phyloP scores from a whole-genome alignment of 2,888 invertebrate species.

The Drosophila silvestris region DNA sequence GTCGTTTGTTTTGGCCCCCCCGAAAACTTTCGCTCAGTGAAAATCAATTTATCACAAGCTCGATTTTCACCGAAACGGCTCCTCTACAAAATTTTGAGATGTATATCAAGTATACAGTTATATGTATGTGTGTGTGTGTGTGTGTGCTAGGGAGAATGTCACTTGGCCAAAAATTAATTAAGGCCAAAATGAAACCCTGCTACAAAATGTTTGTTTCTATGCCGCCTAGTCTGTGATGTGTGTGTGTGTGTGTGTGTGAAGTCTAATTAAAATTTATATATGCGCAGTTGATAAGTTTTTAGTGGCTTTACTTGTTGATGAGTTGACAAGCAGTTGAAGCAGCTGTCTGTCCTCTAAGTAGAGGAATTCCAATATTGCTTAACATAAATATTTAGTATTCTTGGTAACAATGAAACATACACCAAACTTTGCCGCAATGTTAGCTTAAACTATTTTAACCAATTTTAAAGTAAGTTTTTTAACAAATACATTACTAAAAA shows the following conservation, averaged over 20 bases:
- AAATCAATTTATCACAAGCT: constrained; percentile 75
- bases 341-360: constrained; percentile 21
- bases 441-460: background rate
- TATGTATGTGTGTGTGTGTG: constrained; percentile 2
- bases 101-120: background rate
- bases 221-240: constrained; percentile 25
- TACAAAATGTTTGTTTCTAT: constrained; percentile 61
- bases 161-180: constrained; percentile 79
- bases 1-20: constrained; percentile 20
- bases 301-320: constrained; percentile 68
- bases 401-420: background rate
- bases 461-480: fast-evolving
- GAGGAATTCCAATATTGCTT: constrained; percentile 13
- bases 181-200: constrained; percentile 63
- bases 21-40: constrained; percentile 61
- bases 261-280: constrained; percentile 78
- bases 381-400: constrained; percentile 25
- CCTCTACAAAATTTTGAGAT: constrained; percentile 10
- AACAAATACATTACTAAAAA: background rate
- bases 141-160: constrained; percentile 50
- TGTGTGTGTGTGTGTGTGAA: constrained; percentile 30
- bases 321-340: constrained; percentile 48
- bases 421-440: background rate
- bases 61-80: constrained; percentile 40
- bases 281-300: constrained; percentile 77